These are phyloP conservation scores for Phaetusa simplex DNA, from an alignment of 2,113 vertebrate genomes.

Conservation along the genomic window DNA sequence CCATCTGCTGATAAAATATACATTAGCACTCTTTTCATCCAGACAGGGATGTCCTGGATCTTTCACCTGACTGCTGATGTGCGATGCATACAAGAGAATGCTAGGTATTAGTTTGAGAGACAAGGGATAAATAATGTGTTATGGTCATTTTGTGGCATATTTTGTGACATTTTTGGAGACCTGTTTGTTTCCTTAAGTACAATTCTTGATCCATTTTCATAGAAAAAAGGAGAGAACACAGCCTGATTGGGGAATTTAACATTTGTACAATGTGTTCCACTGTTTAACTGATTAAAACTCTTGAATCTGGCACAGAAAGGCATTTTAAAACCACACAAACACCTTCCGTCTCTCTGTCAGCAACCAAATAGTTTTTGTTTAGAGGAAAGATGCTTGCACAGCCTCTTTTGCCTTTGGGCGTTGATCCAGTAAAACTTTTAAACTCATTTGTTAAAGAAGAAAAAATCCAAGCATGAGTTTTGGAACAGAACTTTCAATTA, in stretches of 20 bases:
- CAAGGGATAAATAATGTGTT: not conserved
- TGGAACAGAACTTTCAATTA: constrained; percentile 22
- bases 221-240: not conserved
- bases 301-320: not conserved
- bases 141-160: not conserved
- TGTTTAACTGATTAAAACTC: not conserved
- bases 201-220: not conserved
- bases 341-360: not conserved
- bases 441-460: not conserved
- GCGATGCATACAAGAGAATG: not conserved
- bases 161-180: not conserved
- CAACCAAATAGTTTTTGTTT: not conserved
- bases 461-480: not conserved
- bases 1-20: not conserved
- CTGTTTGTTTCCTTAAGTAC: not conserved
- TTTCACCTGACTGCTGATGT: not conserved
- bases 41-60: not conserved
- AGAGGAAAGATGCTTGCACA: not conserved
- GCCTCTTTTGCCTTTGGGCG: not conserved
- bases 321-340: not conserved
- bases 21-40: not conserved
- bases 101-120: not conserved
- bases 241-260: not conserved
- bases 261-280: not conserved
- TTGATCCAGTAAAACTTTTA: not conserved